Evolutionary conservation across 2,888 invertebrate genomes (phyloP).

Genomic region (Morpho helenor): DNA sequence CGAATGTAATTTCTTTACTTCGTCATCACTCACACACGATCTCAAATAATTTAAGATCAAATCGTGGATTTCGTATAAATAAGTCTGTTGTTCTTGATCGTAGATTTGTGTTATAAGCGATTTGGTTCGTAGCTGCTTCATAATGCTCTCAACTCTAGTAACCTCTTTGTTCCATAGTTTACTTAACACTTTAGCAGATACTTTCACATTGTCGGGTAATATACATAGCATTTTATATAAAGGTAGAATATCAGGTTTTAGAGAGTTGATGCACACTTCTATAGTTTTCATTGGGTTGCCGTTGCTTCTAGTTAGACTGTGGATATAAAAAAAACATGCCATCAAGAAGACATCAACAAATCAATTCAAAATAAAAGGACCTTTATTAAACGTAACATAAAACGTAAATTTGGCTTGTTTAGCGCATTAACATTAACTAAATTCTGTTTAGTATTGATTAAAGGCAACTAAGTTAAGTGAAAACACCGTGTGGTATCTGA

Average conservation of each 20-base stretch:
- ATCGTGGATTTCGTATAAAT: slow-evolving; percentile 86
- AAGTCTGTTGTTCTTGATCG: slow-evolving; percentile 78
- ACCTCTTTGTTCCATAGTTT: slow-evolving; percentile 60
- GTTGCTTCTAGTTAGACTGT: slow-evolving; percentile 48
- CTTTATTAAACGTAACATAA: too few species aligned
- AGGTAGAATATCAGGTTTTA: slow-evolving; percentile 63
- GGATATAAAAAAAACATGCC: slow-evolving; percentile 21
- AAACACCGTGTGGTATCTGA: too few species aligned
- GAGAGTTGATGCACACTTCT: slow-evolving; percentile 80
- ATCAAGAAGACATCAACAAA: not conserved
- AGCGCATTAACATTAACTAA: too few species aligned
- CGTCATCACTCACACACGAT: slow-evolving; percentile 54
- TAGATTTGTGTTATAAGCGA: slow-evolving; percentile 83
- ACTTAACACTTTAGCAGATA: slow-evolving; percentile 76
- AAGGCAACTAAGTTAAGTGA: too few species aligned
- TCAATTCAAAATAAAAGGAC: too few species aligned
- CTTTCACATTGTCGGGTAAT: slow-evolving; percentile 84
- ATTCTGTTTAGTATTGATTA: too few species aligned
- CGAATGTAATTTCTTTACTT: slow-evolving; percentile 73
- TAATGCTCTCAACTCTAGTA: slow-evolving; percentile 78
- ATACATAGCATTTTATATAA: slow-evolving; percentile 82
- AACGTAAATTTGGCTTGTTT: too few species aligned
- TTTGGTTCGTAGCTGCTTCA: slow-evolving; percentile 82
- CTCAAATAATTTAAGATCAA: slow-evolving; percentile 82
- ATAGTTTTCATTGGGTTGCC: slow-evolving; percentile 74